Percentiles rank a stretch among this genome's conserved stretches.
Evolutionary conservation across 1,140 invertebrate genomes (phyloP).

Genomic region (Heterodera carotae): DNA sequence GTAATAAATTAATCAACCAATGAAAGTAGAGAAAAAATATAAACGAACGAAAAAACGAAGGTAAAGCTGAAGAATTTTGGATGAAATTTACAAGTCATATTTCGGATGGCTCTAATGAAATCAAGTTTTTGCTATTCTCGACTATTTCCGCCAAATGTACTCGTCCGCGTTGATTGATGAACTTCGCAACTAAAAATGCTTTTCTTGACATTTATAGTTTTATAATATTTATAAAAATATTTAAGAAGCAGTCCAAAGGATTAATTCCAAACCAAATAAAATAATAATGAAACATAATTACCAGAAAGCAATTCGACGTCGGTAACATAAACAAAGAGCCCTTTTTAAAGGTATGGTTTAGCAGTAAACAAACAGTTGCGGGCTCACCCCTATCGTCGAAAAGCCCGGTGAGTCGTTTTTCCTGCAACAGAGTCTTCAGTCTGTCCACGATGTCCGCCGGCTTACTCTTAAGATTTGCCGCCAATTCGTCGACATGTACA

Average conservation of each 20-base stretch:
- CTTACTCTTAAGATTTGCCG: constrained; percentile 67
- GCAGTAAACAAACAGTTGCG: background rate
- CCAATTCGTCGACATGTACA: constrained; percentile 70
- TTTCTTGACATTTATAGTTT: no score
- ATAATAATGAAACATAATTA: constrained; percentile 38
- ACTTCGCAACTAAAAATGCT: constrained; percentile 78
- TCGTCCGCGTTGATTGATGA: constrained; percentile 89
- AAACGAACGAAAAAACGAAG: constrained; percentile 6
- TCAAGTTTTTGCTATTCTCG: constrained; percentile 88
- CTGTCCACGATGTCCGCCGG: constrained; percentile 70
- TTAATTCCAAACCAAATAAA: constrained; percentile 36
- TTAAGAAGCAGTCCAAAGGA: no score
- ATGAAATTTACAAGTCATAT: background rate
- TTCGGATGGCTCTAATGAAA: constrained; percentile 73
- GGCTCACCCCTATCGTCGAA: constrained; percentile 94
- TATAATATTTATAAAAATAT: no score
- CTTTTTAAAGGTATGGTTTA: background rate
- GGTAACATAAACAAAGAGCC: constrained; percentile 90
- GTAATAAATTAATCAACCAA: background rate
- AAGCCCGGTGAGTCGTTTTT: constrained; percentile 78
- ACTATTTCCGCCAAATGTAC: constrained; percentile 89
- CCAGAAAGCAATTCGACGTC: constrained; percentile 80
- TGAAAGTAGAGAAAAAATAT: background rate
- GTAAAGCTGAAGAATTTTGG: background rate
- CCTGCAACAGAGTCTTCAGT: constrained; percentile 80